phyloP scores from a whole-genome alignment of 2,888 invertebrate genomes.

The Agonum fuliginosum region DNA sequence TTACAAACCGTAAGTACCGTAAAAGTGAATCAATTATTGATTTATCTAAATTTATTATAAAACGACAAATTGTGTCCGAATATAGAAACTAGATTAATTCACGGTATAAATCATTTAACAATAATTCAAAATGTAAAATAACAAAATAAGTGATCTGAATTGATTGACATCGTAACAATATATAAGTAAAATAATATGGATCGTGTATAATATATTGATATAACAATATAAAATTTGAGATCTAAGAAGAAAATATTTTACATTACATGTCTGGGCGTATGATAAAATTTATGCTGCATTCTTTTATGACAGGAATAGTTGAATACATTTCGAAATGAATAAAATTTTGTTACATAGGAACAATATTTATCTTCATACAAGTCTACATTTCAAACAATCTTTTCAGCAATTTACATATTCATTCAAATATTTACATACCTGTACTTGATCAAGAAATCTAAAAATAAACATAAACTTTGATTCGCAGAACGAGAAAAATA shows the following conservation, averaged over 20 bases:
- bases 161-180: too few relatives aligned
- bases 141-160: too few relatives aligned
- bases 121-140: too few relatives aligned
- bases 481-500: too few relatives aligned
- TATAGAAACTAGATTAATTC: too few relatives aligned
- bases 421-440: slow-evolving; percentile 24
- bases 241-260: background rate
- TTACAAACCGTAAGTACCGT: too few relatives aligned
- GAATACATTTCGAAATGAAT: slow-evolving; percentile 7
- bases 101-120: too few relatives aligned
- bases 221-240: background rate
- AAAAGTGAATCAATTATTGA: too few relatives aligned
- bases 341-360: slow-evolving; percentile 21
- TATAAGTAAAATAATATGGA: too few relatives aligned
- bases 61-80: too few relatives aligned
- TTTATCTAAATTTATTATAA: too few relatives aligned
- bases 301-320: slow-evolving; percentile 10
- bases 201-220: background rate
- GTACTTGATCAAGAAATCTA: slow-evolving; percentile 8
- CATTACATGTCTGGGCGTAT: background rate
- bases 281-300: slow-evolving; percentile 16
- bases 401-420: slow-evolving; percentile 16
- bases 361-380: slow-evolving; percentile 24
- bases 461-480: background rate
- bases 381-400: slow-evolving; percentile 4